Base-by-base conservation (phyloP, 2,797 vertebrate genomes). In the Aphelocoma californica region DNA sequence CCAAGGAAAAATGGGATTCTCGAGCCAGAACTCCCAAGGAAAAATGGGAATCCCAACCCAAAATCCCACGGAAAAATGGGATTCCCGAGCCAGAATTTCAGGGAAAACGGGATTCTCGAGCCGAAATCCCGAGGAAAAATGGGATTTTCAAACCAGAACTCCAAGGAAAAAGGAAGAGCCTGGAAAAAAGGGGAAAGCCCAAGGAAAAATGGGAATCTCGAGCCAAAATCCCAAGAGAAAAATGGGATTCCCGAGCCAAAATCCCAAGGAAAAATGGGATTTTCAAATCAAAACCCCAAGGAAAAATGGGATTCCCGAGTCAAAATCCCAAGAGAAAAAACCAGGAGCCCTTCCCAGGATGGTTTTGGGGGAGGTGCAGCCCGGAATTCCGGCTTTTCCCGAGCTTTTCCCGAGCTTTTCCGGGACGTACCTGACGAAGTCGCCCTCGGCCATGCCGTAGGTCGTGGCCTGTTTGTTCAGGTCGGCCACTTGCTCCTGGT, bases 391-490 rank as follows among this genome's bases (percentile, higher is more conserved):
- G 34, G 34, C 34, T 34, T 34, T 34, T 34, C 34, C 34, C 34
- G 34, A 1, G 2, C 14, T 32, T 8, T 67, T n/a, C 42, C 77
- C 14, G 2, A 26, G 28, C 3, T 67, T 81, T 61, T 2, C 14
- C 1, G 0, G 62, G 24, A 2, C 1, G 1, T 5, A 88, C 99
- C 99, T 98, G 89, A 99, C 99, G 58, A 99, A 99, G 95, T 99
- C 99, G 2, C 98, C 99, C 7, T 99, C 99, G 0, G 98, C 98
- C 99, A 99, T 99, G 83, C 99, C 99, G 2, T 99, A 99, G 3
- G 98, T 98, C 1, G 98, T 99, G 4, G 99, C 99, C 95, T 99
- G 99, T 90, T 99, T 99, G 97, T 99, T 99, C 18, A 99, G 93
- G 38, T 99, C 99, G 31, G 98, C 96, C 88, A 99, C 98, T 61